Base-by-base conservation (phyloP, 2,888 invertebrate species). In the Chrysolina haemoptera region DNA sequence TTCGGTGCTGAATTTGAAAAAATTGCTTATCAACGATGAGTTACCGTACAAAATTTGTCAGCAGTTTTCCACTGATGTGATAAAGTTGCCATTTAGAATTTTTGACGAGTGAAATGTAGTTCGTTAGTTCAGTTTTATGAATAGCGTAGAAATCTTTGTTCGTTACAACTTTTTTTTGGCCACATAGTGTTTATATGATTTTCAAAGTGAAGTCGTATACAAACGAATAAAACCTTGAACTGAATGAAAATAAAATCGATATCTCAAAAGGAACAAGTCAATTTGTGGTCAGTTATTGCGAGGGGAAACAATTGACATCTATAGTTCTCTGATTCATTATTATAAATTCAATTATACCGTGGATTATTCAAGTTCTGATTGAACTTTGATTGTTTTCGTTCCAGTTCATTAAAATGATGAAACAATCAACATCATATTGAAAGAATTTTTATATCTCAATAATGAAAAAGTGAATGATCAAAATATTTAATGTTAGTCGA, bases 301-400 rank as follows among this genome's bases (percentile, higher is more conserved):
- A 48, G 48, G 9, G 3, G 48, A 16, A 48, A 48, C 48, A 48
- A 48, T 53, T 53, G 53, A 18, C 53, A 53, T 53, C 14, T 53
- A 12, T 18, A 20, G 12, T 35, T 18, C 20, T 4, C 20, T 5
- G 53, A 20, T 18, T 18, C 11, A 3, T 53, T 20, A 20, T 53
- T 53, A 53, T 53, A 53, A 53, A 53, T 22, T 43, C 14, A 11
- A 20, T 53, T 0, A 5, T 53, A 53, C 11, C 18, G 53, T 20
- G 18, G 20, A 53, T 53, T 53, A 20, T 53, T 53, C 5, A 1
- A 35, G 35, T 20, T 53, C 5, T 12, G 18, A 20, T 53, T 5
- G 12, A 53, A 20, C 53, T 12, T 53, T 50, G 20, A 50, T 50
- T 53, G 20, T 53, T 53, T 20, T 22, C 20, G 11, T 53, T 20